Conservation (phyloP, 2,888 invertebrate species). For the Psylliodes chrysocephalus region DNA sequence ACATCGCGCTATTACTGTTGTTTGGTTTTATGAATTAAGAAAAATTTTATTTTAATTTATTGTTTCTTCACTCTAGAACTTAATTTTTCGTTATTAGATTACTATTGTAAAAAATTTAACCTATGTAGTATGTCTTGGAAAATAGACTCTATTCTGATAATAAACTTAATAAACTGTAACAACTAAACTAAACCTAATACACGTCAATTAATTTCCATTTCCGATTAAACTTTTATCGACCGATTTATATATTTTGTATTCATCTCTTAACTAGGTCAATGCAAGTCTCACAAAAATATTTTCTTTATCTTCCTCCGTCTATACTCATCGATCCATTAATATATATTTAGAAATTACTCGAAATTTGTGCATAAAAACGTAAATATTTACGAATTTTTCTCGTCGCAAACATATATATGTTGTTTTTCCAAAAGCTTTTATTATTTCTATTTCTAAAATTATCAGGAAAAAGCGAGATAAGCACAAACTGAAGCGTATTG, state of each 20-base stretch:
- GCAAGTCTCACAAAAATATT: constrained; percentile 38
- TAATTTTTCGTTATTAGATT: too few relatives aligned
- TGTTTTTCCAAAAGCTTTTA: constrained; percentile 16
- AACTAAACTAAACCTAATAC: too few relatives aligned
- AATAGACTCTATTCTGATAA: too few relatives aligned
- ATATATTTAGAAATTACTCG: constrained; percentile 24
- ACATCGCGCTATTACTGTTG: too few relatives aligned
- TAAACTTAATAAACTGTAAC: too few relatives aligned
- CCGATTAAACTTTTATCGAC: constrained; percentile 5
- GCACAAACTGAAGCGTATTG: not conserved
- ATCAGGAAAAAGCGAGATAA: constrained; percentile 7
- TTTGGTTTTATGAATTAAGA: too few relatives aligned
- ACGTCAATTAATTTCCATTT: not conserved
- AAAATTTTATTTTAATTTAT: too few relatives aligned
- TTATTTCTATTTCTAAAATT: constrained; percentile 24
- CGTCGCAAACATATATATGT: constrained; percentile 19
- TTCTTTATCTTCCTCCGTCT: constrained; percentile 30
- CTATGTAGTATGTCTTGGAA: too few relatives aligned
- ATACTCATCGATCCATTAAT: not conserved
- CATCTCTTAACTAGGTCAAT: constrained; percentile 32
- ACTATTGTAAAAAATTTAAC: too few relatives aligned
- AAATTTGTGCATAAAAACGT: constrained; percentile 22
- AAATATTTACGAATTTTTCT: constrained; percentile 36
- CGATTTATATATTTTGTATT: constrained; percentile 22
- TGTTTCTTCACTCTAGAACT: too few relatives aligned